Conservation (phyloP, 2,888 invertebrate species). For the Argyresthia goedartella region DNA sequence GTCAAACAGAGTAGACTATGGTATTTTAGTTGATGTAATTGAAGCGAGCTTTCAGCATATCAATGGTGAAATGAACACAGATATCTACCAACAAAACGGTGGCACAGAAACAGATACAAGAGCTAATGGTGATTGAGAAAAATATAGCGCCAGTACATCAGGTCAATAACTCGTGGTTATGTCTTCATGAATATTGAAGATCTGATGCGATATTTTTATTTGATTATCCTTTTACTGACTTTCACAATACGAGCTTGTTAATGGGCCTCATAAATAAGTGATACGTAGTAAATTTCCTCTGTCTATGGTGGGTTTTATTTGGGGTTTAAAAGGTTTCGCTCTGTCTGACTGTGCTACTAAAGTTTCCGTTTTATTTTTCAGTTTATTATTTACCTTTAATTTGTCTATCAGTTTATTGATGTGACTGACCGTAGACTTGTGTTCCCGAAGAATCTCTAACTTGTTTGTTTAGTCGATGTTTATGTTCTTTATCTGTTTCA, state of each 20-base stretch:
- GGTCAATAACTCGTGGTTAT: slow-evolving; percentile 59
- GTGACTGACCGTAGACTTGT: not conserved
- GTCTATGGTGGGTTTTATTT: slow-evolving; percentile 22
- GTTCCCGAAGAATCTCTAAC: not conserved
- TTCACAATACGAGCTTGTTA: slow-evolving; percentile 26
- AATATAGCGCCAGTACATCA: slow-evolving; percentile 53
- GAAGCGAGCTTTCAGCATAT: slow-evolving; percentile 42
- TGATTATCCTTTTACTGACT: slow-evolving; percentile 36
- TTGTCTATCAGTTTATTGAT: not conserved
- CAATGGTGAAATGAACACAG: slow-evolving; percentile 26
- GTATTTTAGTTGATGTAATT: slow-evolving; percentile 13
- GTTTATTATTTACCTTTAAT: not conserved
- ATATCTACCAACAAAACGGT: slow-evolving; percentile 49
- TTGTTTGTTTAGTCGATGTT: not conserved
- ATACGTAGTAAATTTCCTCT: slow-evolving; percentile 14
- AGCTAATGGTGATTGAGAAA: slow-evolving; percentile 70
- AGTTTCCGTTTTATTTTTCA: not conserved
- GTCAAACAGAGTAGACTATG: slow-evolving; percentile 18
- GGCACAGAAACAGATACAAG: slow-evolving; percentile 57
- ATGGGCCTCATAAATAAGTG: slow-evolving; percentile 35
- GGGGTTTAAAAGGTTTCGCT: slow-evolving; percentile 13
- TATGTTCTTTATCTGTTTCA: too few species aligned
- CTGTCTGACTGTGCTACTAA: not conserved
- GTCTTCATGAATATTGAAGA: slow-evolving; percentile 69
- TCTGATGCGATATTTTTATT: slow-evolving; percentile 50